Percentiles rank a stretch among this genome's conserved stretches.
Evolutionary conservation across 2,888 invertebrate species (phyloP).

Genomic region (Athripsodes cinereus): DNA sequence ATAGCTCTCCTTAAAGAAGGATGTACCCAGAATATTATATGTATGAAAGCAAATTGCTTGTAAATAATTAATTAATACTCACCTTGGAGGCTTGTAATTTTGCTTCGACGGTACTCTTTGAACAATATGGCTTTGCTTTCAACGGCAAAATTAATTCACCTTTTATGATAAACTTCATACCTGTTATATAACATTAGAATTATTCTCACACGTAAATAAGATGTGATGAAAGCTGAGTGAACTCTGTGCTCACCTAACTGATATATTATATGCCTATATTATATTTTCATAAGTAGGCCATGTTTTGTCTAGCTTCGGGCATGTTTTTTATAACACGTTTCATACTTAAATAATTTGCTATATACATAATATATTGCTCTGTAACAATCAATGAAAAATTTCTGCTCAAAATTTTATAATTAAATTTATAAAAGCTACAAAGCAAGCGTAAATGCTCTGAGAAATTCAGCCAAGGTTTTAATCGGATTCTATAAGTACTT

Average conservation of each 20-base stretch:
- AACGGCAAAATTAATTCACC: conserved; percentile 22
- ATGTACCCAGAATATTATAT: conserved; percentile 2
- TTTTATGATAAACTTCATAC: conserved; percentile 9
- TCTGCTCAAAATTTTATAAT: background rate
- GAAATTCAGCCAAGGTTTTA: conserved; percentile 10
- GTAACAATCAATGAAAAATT: no score
- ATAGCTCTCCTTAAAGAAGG: background rate
- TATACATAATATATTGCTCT: background rate
- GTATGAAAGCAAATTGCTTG: conserved; percentile 20
- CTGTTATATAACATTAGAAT: background rate
- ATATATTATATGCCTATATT: no score
- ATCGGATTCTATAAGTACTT: conserved; percentile 11
- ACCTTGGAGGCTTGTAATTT: conserved; percentile 25
- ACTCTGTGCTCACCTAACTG: no score
- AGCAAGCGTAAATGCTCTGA: background rate
- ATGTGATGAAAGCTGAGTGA: background rate
- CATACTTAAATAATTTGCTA: no score
- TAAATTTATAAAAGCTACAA: background rate
- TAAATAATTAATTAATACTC: conserved; percentile 26
- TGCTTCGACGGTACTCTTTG: conserved; percentile 24
- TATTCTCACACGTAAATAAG: background rate
- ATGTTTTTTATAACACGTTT: no score
- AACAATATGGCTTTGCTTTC: conserved; percentile 25
- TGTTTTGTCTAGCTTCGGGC: background rate
- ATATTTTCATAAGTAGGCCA: no score